Percentiles rank a stretch among this genome's conserved stretches.
Conservation (phyloP, 23 tunicate genomes). For the Styela plicata region DNA sequence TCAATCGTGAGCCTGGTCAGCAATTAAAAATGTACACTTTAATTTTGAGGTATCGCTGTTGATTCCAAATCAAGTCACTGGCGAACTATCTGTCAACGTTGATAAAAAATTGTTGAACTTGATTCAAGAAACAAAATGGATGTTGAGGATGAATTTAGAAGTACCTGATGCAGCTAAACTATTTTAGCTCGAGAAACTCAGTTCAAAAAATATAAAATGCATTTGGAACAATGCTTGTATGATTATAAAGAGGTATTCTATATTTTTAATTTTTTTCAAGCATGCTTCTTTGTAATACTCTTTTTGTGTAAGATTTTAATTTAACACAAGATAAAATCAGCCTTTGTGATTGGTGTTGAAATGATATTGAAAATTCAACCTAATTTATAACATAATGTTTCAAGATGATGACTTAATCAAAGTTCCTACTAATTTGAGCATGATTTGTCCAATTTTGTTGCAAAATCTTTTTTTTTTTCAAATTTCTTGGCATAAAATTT, state of each 20-base stretch:
- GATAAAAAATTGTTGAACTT: conserved; percentile 52
- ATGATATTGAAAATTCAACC: no score
- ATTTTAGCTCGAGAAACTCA: conserved; percentile 55
- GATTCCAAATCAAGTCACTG: conserved; percentile 42
- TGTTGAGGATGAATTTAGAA: conserved; percentile 77
- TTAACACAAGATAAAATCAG: no score
- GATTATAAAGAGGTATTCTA: conserved; percentile 50
- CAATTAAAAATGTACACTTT: no score
- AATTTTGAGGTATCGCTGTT: conserved; percentile 26
- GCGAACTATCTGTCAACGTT: conserved; percentile 68
- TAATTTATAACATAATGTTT: neutral
- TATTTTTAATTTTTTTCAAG: neutral
- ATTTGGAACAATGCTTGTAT: conserved; percentile 76
- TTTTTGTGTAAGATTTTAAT: no score
- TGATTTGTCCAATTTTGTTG: no score
- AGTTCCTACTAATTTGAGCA: no score
- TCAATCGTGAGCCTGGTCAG: no score
- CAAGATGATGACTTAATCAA: no score
- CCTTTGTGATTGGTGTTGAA: no score
- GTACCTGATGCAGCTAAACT: conserved; percentile 75
- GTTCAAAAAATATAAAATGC: conserved; percentile 70
- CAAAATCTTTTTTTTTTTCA: no score
- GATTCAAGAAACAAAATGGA: conserved; percentile 84
- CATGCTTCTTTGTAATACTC: neutral
- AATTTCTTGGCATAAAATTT: no score